Evolutionary conservation across 2,797 vertebrate species (phyloP).

Genomic region (Crenichthys baileyi): DNA sequence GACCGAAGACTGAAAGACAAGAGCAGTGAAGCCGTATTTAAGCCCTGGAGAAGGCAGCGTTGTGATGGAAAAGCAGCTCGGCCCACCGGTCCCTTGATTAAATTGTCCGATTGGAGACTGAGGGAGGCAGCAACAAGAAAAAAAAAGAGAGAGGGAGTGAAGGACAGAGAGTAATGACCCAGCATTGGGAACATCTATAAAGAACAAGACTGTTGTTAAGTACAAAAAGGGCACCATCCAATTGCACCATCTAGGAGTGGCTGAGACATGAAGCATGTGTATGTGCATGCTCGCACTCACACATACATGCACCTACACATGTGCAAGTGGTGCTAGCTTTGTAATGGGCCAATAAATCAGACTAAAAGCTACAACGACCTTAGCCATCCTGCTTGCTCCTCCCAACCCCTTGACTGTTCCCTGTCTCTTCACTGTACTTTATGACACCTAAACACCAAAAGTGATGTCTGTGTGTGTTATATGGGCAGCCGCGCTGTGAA

Average conservation of each 20-base stretch:
- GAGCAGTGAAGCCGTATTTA: slow-evolving; percentile 61
- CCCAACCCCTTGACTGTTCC: slow-evolving; percentile 35
- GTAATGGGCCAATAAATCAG: slow-evolving; percentile 74
- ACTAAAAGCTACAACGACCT: slow-evolving; percentile 65
- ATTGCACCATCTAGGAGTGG: slow-evolving; percentile 37
- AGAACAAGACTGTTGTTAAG: slow-evolving; percentile 65
- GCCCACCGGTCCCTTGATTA: slow-evolving; percentile 68
- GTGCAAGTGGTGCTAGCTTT: slow-evolving; percentile 30
- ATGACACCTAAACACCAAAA: slow-evolving; percentile 29
- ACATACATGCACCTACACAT: slow-evolving; percentile 15
- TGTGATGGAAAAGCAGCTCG: slow-evolving; percentile 64
- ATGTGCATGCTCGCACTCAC: background rate
- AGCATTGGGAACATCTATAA: slow-evolving; percentile 69
- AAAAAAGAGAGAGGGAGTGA: slow-evolving; percentile 30
- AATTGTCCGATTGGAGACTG: slow-evolving; percentile 64
- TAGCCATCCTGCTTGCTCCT: slow-evolving; percentile 45
- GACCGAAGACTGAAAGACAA: slow-evolving; percentile 38
- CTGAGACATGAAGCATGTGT: slow-evolving; percentile 24
- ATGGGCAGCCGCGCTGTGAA: slow-evolving; percentile 23
- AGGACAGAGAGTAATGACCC: slow-evolving; percentile 69
- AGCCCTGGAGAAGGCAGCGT: slow-evolving; percentile 51
- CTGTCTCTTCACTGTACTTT: slow-evolving; percentile 53
- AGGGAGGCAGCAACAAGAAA: slow-evolving; percentile 10
- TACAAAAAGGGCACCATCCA: slow-evolving; percentile 18
- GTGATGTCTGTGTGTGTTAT: slow-evolving; percentile 10